These are phyloP conservation scores for Pomatorhinus ruficollis DNA, from an alignment of 2,113 vertebrate species.

Conservation along the genomic window DNA sequence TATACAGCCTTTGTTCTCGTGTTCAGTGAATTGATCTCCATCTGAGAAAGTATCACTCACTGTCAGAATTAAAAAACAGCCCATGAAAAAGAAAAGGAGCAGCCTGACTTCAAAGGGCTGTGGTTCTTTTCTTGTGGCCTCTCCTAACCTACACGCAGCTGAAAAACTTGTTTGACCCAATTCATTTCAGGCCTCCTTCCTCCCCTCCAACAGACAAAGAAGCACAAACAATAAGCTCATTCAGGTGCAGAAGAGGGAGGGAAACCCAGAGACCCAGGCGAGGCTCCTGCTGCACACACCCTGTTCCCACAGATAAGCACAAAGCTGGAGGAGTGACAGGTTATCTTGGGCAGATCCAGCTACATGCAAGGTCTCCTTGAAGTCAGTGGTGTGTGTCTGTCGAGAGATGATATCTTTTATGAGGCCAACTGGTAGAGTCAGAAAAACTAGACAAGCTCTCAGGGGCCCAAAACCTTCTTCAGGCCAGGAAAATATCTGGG, in stretches of 20 bases:
- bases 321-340: not conserved
- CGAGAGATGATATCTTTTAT: constrained; percentile 18
- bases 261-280: not conserved
- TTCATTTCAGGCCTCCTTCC: constrained; percentile 25
- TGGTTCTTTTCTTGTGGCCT: constrained; percentile 75
- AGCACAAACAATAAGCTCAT: constrained; percentile 42
- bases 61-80: constrained; percentile 38
- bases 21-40: constrained; percentile 15
- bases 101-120: constrained; percentile 64
- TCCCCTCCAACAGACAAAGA: constrained; percentile 41
- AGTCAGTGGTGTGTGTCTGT: not conserved
- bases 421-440: constrained; percentile 26
- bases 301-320: constrained; percentile 58
- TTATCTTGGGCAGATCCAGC: constrained; percentile 26
- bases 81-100: constrained; percentile 38
- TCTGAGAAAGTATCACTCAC: constrained; percentile 41
- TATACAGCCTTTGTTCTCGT: constrained; percentile 16
- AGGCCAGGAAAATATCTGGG: not conserved
- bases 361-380: constrained; percentile 3
- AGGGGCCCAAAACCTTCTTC: not conserved
- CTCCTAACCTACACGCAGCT: constrained; percentile 47
- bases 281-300: constrained; percentile 21
- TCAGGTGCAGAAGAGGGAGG: constrained; percentile 59
- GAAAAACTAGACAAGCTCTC: constrained; percentile 17
- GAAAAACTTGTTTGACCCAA: constrained; percentile 61